Conservation (phyloP, 2,113 vertebrate genomes). For the Eurypyga helias region DNA sequence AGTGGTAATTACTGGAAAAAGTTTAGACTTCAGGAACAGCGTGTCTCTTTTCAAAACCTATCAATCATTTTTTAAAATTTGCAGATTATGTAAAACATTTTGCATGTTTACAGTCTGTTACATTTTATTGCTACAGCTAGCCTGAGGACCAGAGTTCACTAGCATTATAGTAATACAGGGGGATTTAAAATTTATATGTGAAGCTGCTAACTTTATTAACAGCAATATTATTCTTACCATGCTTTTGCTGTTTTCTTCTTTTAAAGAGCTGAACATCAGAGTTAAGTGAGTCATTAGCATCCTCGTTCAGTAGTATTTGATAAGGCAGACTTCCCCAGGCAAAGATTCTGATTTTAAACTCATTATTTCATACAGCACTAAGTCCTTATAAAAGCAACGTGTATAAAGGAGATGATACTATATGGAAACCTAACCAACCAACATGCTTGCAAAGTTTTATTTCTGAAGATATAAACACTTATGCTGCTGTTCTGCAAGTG, state of each 20-base stretch:
- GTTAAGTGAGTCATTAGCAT: neutral
- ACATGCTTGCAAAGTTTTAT: neutral
- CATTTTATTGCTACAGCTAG: neutral
- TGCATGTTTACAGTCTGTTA: neutral
- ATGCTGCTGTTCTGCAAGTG: neutral
- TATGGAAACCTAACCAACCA: neutral
- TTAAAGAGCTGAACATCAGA: neutral
- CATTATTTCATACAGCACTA: neutral
- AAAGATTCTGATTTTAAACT: neutral
- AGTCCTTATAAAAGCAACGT: neutral
- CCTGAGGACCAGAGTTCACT: neutral
- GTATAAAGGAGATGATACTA: neutral
- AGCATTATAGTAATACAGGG: neutral
- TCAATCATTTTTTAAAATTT: constrained; percentile 21
- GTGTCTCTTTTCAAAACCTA: constrained; percentile 3
- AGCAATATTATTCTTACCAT: neutral
- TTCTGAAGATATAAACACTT: neutral
- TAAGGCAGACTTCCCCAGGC: neutral
- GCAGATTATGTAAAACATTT: constrained; percentile 12
- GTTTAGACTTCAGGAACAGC: constrained; percentile 27
- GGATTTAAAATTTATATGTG: neutral
- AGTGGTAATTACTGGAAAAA: constrained; percentile 34
- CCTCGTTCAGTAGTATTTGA: neutral
- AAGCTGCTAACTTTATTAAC: neutral
- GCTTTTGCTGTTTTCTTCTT: neutral